Base-by-base conservation (phyloP, 1,140 invertebrate genomes). In the Doryteuthis pealeii region DNA sequence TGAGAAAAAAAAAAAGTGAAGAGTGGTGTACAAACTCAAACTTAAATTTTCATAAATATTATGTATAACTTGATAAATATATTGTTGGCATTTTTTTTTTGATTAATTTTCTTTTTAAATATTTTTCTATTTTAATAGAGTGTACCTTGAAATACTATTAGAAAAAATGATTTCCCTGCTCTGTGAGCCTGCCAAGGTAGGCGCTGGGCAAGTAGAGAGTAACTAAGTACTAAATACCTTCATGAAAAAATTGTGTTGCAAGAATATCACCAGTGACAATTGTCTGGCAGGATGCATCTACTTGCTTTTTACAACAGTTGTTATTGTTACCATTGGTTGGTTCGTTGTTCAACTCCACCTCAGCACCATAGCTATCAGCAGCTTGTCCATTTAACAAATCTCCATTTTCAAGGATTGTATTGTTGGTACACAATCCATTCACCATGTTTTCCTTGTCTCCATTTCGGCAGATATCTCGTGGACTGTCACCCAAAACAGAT, bases 171-270 rank as follows among this genome's bases (percentile, higher is more conserved):
- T 40, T 40, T 40, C 35, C 35, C 35, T 40, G 35, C 35, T 10
- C 35, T 5, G 35, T 40, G 35, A 40, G 35, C 35, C 35, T 40
- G 35, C 10, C 35, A 10, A 5, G 10, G 35, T 40, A 40, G 35
- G 35, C 35, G 10, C 35, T 40, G 35, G 35, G 54, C 54, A n/a
- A 62, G 18, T 62, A 22, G 5, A 62, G 12, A 68, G 18, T 31
- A 68, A 68, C 32, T 31, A 68, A 33, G 32, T 30, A 32, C 32
- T 73, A 82, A 72, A 85, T 75, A 79, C 84, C 82, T 78, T 86
- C 87, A 80, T 87, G 85, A 75, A 86, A 88, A n/a, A 88, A 79
- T 76, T 88, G 87, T 6, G 86, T 88, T 32, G 87, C 87, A 58
- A 88, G 78, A 71, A 88, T 85, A 54, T 88, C 87, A 10, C 87